Conservation (phyloP, 2,888 invertebrate species). For the Drosophila fungiperda region DNA sequence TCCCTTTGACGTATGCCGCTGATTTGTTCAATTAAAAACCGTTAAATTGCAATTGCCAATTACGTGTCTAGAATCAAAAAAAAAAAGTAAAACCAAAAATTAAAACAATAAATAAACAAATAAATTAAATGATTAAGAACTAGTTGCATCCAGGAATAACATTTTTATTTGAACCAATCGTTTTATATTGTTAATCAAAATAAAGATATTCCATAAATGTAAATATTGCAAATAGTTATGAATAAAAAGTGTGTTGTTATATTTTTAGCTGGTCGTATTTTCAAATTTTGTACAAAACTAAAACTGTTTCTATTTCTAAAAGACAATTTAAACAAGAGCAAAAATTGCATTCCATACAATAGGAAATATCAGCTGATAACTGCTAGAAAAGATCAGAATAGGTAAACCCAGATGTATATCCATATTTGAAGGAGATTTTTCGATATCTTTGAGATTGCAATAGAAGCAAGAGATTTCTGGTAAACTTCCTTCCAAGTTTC, state of each 20-base stretch:
- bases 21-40: constrained; percentile 17
- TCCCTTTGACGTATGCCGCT: not conserved
- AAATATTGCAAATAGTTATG: not conserved
- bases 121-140: not conserved
- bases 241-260: not conserved
- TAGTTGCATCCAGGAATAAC: not conserved
- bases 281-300: too few species aligned
- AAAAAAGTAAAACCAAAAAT: not conserved
- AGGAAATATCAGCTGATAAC: too few species aligned
- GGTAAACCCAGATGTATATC: too few species aligned
- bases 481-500: not conserved
- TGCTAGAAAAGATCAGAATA: too few species aligned
- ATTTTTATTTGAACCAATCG: not conserved
- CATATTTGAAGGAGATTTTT: not conserved
- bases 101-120: not conserved
- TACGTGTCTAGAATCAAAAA: constrained; percentile 20
- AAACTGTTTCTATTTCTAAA: too few species aligned
- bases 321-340: too few species aligned
- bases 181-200: not conserved
- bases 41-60: constrained; percentile 29
- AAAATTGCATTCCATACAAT: too few species aligned
- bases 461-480: not conserved
- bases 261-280: too few species aligned
- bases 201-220: not conserved
- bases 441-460: too few species aligned